A percentile compares a stretch with the other conserved stretches of the same genome.
Conservation (phyloP, 2,888 invertebrate genomes). For the Loripinus fragilis region DNA sequence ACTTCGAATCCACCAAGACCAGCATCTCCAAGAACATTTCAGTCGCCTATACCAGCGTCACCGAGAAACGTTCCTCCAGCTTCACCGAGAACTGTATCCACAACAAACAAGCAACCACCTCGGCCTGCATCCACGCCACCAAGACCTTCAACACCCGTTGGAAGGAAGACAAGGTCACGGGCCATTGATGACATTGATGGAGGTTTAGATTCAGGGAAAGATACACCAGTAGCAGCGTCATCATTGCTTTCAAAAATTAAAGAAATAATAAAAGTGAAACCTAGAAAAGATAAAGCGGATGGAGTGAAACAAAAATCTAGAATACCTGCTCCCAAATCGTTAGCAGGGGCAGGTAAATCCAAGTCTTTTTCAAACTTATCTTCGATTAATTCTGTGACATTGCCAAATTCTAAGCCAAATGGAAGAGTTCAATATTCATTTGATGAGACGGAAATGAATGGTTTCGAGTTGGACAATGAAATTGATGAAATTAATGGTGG, state of each 20-base stretch:
- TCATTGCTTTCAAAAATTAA: slow-evolving; percentile 72
- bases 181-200: slow-evolving; percentile 42
- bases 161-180: slow-evolving; percentile 31
- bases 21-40: slow-evolving; percentile 24
- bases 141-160: slow-evolving; percentile 55
- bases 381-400: slow-evolving; percentile 27
- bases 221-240: slow-evolving; percentile 32
- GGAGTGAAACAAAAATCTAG: slow-evolving; percentile 60
- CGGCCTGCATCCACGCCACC: slow-evolving; percentile 57
- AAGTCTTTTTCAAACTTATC: slow-evolving; percentile 67
- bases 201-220: slow-evolving; percentile 32
- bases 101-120: slow-evolving; percentile 23
- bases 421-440: slow-evolving; percentile 20
- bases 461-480: slow-evolving; percentile 55
- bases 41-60: slow-evolving; percentile 29
- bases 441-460: slow-evolving; percentile 40
- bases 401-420: slow-evolving; percentile 36
- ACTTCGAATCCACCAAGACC: slow-evolving; percentile 16
- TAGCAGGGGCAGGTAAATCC: slow-evolving; percentile 62
- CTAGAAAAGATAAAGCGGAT: slow-evolving; percentile 68
- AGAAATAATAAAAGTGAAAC: slow-evolving; percentile 73
- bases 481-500: slow-evolving; percentile 56
- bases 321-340: slow-evolving; percentile 72
- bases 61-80: slow-evolving; percentile 34
- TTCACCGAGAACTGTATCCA: slow-evolving; percentile 19